These are phyloP conservation scores for Apis dorsata DNA, from an alignment of 1,140 invertebrate genomes.

Conservation along the genomic window DNA sequence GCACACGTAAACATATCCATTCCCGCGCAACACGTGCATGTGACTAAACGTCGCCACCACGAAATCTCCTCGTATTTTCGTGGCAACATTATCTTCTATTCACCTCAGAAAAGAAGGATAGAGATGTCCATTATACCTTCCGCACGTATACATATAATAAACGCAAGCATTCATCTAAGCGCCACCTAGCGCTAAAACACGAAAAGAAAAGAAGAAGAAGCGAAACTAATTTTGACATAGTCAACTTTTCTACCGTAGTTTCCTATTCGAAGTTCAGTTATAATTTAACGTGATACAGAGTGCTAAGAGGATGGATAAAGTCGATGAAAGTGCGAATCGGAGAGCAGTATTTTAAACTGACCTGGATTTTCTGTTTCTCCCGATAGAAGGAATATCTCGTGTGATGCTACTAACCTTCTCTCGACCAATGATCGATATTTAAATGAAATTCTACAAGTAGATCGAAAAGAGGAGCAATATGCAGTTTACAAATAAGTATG, in stretches of 20 bases:
- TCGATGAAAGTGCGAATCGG: slow-evolving; percentile 38
- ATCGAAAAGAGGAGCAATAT: neutral
- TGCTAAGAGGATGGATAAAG: slow-evolving; percentile 33
- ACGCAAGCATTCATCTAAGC: slow-evolving; percentile 37
- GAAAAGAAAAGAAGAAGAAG: slow-evolving; percentile 42
- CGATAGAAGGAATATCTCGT: neutral
- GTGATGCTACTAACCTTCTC: neutral
- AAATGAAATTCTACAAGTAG: neutral
- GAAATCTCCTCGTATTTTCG: slow-evolving; percentile 49
- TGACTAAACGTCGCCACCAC: slow-evolving; percentile 7
- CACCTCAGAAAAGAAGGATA: neutral
- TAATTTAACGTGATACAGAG: slow-evolving; percentile 37
- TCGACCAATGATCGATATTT: neutral
- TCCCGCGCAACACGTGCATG: neutral
- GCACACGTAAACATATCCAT: neutral
- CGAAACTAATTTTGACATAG: slow-evolving; percentile 60
- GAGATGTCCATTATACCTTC: slow-evolving; percentile 45
- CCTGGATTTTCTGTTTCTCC: slow-evolving; percentile 14
- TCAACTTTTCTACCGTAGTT: neutral
- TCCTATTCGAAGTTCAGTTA: slow-evolving; percentile 25
- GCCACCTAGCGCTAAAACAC: neutral
- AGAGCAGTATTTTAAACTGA: slow-evolving; percentile 43
- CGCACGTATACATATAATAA: slow-evolving; percentile 30
- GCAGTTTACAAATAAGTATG: neutral
- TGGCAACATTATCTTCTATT: slow-evolving; percentile 1